Evolutionary conservation across 23 tunicate species (phyloP).

Genomic region (Styela plicata): DNA sequence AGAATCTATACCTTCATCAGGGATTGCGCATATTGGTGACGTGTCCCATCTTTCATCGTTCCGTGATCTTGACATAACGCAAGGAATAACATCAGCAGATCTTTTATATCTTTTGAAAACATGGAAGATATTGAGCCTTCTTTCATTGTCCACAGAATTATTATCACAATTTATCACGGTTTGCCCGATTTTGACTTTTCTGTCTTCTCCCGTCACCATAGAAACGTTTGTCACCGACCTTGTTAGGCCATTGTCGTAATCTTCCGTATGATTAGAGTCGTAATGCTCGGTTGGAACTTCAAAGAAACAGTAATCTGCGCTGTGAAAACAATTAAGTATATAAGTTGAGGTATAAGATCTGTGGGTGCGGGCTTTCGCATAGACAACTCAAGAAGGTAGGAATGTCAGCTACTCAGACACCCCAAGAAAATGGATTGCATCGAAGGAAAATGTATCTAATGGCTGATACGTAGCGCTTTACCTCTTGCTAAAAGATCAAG

Average conservation of each 20-base stretch:
- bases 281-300: neutral
- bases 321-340: neutral
- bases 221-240: neutral
- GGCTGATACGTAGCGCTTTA: too few relatives aligned
- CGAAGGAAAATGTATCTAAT: too few relatives aligned
- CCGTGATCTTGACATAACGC: neutral
- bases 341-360: neutral
- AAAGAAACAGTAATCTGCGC: neutral
- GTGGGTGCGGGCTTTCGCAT: too few relatives aligned
- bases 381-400: too few relatives aligned
- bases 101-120: neutral
- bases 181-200: neutral
- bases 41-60: neutral
- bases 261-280: neutral
- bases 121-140: neutral
- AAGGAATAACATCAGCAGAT: neutral
- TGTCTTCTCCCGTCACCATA: neutral
- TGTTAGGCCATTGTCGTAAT: neutral
- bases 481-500: too few relatives aligned
- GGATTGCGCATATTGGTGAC: neutral
- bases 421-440: too few relatives aligned
- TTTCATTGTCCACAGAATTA: neutral
- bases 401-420: too few relatives aligned
- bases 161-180: neutral
- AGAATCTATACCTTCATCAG: too few relatives aligned